A percentile compares a stretch with the other conserved stretches of the same genome.
These are phyloP conservation scores for Ancistrus triradiatus DNA, from an alignment of 2,113 vertebrate species.

Conservation along the genomic window DNA sequence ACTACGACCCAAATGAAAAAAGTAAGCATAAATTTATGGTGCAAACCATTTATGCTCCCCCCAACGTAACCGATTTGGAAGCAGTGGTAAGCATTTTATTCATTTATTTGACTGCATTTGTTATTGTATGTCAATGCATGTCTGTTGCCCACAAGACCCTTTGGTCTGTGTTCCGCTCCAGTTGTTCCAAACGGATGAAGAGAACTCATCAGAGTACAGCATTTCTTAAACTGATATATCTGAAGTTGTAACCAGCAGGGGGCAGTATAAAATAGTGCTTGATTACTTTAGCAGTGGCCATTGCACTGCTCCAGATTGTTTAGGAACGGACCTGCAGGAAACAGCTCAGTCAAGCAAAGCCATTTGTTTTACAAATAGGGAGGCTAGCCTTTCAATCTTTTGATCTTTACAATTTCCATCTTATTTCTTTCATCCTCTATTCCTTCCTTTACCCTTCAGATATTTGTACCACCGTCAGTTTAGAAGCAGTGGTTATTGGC, in stretches of 20 bases:
- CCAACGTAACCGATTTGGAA: slow-evolving; percentile 80
- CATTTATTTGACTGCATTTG: background rate
- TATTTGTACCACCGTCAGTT: background rate
- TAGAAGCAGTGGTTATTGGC: background rate
- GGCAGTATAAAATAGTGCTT: background rate
- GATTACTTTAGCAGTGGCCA: background rate
- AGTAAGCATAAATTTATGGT: slow-evolving; percentile 94
- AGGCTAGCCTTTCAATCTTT: too few species aligned
- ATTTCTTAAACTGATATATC: background rate
- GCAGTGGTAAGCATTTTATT: slow-evolving; percentile 74
- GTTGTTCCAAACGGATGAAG: too few species aligned
- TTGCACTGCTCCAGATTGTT: background rate
- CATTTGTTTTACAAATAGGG: too few species aligned
- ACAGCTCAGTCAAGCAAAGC: background rate
- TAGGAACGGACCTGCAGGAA: background rate
- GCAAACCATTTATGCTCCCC: slow-evolving; percentile 83
- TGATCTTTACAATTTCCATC: background rate
- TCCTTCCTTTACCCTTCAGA: background rate
- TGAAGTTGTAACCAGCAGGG: slow-evolving; percentile 13
- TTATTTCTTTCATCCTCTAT: background rate
- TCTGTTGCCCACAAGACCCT: too few species aligned
- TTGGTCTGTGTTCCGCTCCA: too few species aligned
- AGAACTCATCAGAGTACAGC: too few species aligned
- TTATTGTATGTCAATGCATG: background rate
- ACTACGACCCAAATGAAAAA: slow-evolving; percentile 89